Conservation (phyloP, 2,888 invertebrate species). For the Drosophila diplacantha region DNA sequence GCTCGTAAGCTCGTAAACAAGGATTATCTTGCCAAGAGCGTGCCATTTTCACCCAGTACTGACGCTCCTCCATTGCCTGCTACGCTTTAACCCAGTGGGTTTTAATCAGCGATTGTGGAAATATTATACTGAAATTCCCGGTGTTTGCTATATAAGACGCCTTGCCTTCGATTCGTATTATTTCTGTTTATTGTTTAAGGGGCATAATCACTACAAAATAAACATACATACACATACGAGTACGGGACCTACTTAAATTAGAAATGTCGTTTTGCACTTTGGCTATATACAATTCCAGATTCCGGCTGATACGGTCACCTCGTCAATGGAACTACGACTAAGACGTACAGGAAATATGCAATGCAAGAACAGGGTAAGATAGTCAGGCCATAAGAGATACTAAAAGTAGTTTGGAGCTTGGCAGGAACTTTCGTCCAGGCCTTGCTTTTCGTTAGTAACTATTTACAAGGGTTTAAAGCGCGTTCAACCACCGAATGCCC, state of each 20-base stretch:
- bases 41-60: background rate
- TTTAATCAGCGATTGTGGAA: slow-evolving; percentile 3
- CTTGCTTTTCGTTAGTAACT: slow-evolving; percentile 9
- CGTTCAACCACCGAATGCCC: slow-evolving; percentile 26
- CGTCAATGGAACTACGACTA: slow-evolving; percentile 32
- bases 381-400: slow-evolving; percentile 31
- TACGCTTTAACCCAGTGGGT: background rate
- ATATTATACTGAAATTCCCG: slow-evolving; percentile 12
- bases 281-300: slow-evolving; percentile 44
- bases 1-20: background rate
- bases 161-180: slow-evolving; percentile 13
- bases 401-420: slow-evolving; percentile 15
- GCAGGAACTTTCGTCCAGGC: background rate
- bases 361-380: slow-evolving; percentile 45
- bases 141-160: slow-evolving; percentile 5
- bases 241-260: slow-evolving; percentile 41
- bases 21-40: background rate
- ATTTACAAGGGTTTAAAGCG: slow-evolving; percentile 43
- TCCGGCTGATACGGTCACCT: slow-evolving; percentile 24
- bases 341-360: slow-evolving; percentile 25
- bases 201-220: slow-evolving; percentile 39
- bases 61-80: background rate
- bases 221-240: slow-evolving; percentile 24
- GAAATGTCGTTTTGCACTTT: slow-evolving; percentile 40
- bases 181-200: slow-evolving; percentile 32